Percentiles rank a stretch among this genome's conserved stretches.
Evolutionary conservation across 2,888 invertebrate species (phyloP).

Genomic region (Xestia rhomboidea): DNA sequence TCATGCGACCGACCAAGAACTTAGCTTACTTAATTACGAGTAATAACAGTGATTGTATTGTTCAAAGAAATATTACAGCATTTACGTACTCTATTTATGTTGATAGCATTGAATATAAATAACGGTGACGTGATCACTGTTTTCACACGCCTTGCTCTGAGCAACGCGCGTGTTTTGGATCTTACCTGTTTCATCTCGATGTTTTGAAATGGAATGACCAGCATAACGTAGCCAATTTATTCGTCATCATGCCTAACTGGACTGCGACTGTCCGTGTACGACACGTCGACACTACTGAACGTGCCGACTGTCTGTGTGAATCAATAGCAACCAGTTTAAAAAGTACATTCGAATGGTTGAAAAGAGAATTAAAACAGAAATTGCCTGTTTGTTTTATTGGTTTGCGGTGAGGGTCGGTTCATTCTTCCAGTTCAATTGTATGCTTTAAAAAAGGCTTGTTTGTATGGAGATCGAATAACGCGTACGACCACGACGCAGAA

Average conservation of each 20-base stretch:
- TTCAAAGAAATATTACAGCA: slow-evolving; percentile 49
- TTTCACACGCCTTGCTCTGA: slow-evolving; percentile 39
- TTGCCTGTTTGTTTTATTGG: slow-evolving; percentile 7
- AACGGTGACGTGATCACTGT: slow-evolving; percentile 47
- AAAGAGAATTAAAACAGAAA: slow-evolving; percentile 30
- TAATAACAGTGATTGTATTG: slow-evolving; percentile 49
- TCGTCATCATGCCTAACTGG: slow-evolving; percentile 49
- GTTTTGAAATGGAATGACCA: slow-evolving; percentile 49
- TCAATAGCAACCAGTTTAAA: slow-evolving; percentile 33
- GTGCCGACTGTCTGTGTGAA: slow-evolving; percentile 24
- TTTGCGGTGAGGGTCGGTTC: neutral
- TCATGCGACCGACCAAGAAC: slow-evolving; percentile 19
- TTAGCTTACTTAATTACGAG: slow-evolving; percentile 20
- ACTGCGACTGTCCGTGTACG: slow-evolving; percentile 18
- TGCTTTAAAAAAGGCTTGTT: neutral
- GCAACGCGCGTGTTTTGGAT: slow-evolving; percentile 42
- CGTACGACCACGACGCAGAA: neutral
- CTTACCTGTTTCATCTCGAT: slow-evolving; percentile 58
- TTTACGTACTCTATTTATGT: slow-evolving; percentile 49
- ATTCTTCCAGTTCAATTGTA: neutral
- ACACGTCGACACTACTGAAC: neutral
- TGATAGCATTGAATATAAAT: slow-evolving; percentile 48
- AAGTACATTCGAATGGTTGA: slow-evolving; percentile 20
- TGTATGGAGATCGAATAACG: neutral
- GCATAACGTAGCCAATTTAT: slow-evolving; percentile 50